Evolutionary conservation across 2,797 vertebrate genomes (phyloP).

Genomic region (Mergus octosetaceus): DNA sequence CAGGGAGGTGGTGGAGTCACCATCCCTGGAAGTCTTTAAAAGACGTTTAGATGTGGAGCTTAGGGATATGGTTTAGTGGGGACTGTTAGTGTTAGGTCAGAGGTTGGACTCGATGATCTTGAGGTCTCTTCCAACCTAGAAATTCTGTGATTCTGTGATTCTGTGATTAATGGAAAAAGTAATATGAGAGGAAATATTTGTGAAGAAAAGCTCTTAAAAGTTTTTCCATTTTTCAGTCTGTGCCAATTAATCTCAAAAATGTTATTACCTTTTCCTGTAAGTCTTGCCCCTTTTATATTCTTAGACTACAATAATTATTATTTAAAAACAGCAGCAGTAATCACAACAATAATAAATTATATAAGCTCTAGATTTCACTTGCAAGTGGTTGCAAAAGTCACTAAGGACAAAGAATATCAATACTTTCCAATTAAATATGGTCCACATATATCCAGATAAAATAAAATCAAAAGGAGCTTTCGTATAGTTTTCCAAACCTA

Average conservation of each 20-base stretch:
- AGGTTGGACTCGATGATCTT: no score
- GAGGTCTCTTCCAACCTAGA: no score
- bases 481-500: background rate
- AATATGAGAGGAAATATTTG: background rate
- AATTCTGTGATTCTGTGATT: no score
- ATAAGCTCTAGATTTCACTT: background rate
- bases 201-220: background rate
- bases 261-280: background rate
- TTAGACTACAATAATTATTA: background rate
- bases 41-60: no score
- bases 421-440: background rate
- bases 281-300: background rate
- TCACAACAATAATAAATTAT: background rate
- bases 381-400: background rate
- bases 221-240: background rate
- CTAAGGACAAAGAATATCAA: background rate
- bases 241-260: background rate
- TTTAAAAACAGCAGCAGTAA: background rate
- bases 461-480: background rate
- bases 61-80: no score
- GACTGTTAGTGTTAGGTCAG: no score
- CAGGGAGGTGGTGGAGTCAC: no score
- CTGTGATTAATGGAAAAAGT: background rate
- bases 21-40: no score
- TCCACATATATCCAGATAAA: background rate